phyloP scores from a whole-genome alignment of 2,797 vertebrate genomes.

The Oreochromis grahami region DNA sequence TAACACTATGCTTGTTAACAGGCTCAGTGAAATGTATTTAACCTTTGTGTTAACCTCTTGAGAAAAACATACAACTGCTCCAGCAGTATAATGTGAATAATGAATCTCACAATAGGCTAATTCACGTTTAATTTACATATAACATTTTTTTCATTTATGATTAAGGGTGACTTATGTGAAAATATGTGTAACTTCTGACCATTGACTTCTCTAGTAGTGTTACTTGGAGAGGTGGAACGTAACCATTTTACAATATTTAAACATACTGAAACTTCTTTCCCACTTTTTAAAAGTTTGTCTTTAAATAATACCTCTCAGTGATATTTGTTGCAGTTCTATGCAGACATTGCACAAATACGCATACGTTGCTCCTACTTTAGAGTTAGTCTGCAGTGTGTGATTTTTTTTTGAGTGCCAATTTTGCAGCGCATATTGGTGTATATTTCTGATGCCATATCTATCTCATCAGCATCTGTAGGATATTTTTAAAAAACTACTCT shows the following conservation, averaged over 20 bases:
- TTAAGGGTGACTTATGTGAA: background rate
- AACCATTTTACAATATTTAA: background rate
- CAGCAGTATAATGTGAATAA: background rate
- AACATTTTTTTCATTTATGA: background rate
- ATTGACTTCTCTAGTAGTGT: background rate
- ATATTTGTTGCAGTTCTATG: background rate
- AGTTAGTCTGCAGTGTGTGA: background rate
- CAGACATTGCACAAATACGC: background rate
- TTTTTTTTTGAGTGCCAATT: background rate
- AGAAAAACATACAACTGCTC: background rate
- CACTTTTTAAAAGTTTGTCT: background rate
- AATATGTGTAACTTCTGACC: background rate
- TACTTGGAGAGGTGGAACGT: background rate
- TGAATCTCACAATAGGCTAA: background rate
- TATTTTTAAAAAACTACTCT: background rate
- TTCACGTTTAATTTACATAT: background rate
- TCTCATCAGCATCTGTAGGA: background rate
- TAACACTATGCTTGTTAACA: background rate
- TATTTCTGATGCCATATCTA: background rate
- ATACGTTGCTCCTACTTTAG: background rate
- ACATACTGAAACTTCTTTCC: background rate
- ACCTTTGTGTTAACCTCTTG: background rate
- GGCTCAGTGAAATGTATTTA: background rate
- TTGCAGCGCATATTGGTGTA: background rate
- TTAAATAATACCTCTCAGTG: background rate